Percentiles rank a stretch among this genome's conserved stretches.
Conservation (phyloP, 2,888 invertebrate genomes). For the Empis livida region DNA sequence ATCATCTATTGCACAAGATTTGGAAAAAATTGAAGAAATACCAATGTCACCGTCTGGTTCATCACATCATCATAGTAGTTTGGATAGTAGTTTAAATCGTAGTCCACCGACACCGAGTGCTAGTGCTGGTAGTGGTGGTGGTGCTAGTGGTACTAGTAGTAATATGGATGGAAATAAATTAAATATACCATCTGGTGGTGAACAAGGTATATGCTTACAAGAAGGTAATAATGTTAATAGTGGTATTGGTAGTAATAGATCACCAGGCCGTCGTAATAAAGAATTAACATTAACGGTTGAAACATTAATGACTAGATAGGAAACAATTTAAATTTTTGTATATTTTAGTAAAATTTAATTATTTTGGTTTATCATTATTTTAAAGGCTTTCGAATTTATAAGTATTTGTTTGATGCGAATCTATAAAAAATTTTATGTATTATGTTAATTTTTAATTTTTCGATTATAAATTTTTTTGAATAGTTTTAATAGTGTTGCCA, state of each 20-base stretch:
- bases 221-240: constrained; percentile 5
- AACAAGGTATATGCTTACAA: not conserved
- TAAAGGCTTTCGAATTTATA: no score
- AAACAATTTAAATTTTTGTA: constrained; percentile 24
- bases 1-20: constrained; percentile 51
- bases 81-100: constrained; percentile 32
- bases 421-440: no score
- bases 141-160: not conserved
- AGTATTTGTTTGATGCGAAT: no score
- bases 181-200: not conserved
- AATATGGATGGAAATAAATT: not conserved
- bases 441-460: no score
- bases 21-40: constrained; percentile 56
- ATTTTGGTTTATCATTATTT: no score
- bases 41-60: constrained; percentile 40
- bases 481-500: no score
- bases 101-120: constrained; percentile 27
- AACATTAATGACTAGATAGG: constrained; percentile 31
- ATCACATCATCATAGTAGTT: constrained; percentile 26
- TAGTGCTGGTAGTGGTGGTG: not conserved
- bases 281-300: constrained; percentile 29
- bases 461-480: no score
- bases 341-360: not conserved
- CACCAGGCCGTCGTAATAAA: constrained; percentile 14
- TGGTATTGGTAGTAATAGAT: constrained; percentile 11